A percentile compares a stretch with the other conserved stretches of the same genome.
phyloP scores from a whole-genome alignment of 1,140 invertebrate genomes.

The Palaemon carinicauda region DNA sequence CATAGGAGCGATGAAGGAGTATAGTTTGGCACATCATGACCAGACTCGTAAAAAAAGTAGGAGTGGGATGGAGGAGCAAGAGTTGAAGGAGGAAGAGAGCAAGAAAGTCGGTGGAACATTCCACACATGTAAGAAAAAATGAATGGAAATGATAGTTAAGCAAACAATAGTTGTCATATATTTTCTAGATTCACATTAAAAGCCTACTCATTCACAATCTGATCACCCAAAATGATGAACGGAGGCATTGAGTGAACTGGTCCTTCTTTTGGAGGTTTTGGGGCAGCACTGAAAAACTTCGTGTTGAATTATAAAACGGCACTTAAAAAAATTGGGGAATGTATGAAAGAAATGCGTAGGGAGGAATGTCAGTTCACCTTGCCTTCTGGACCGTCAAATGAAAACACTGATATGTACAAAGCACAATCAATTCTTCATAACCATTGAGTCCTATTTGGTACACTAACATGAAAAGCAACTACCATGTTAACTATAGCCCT shows the following conservation, averaged over 20 bases:
- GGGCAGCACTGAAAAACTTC: background rate
- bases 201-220: too few relatives aligned
- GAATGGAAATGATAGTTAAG: background rate
- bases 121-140: background rate
- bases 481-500: conserved; percentile 47
- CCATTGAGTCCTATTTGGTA: conserved; percentile 19
- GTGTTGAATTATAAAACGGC: background rate
- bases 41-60: background rate
- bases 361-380: background rate
- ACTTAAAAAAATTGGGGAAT: background rate
- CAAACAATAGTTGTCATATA: background rate
- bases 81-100: background rate
- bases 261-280: background rate
- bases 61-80: background rate
- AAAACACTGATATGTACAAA: conserved; percentile 56
- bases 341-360: background rate
- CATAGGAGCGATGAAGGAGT: background rate
- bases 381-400: conserved; percentile 32
- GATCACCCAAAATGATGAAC: too few relatives aligned
- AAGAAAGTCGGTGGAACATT: background rate
- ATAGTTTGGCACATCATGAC: background rate
- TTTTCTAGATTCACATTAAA: too few relatives aligned
- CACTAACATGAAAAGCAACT: conserved; percentile 53
- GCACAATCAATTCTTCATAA: conserved; percentile 40
- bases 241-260: too few relatives aligned